Conservation (phyloP, 2,113 vertebrate species). For the Ancistrus triradiatus region DNA sequence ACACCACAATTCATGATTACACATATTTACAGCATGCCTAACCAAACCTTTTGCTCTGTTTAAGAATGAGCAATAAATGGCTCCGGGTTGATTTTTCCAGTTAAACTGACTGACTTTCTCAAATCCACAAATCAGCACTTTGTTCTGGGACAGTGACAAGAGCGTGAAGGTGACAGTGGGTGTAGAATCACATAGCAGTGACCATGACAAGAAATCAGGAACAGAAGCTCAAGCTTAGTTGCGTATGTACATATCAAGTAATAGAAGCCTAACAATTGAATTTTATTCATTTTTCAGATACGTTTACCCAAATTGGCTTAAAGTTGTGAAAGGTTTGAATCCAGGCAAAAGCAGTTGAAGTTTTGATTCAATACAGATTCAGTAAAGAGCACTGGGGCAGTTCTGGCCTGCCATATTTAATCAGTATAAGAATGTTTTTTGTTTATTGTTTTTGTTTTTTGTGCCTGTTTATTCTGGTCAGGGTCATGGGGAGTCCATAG, state of each 20-base stretch:
- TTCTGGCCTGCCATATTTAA: no score
- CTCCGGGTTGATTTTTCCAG: slow-evolving; percentile 8
- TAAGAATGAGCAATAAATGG: slow-evolving; percentile 13
- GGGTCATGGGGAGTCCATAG: no score
- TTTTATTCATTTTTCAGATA: no score
- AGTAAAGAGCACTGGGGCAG: no score
- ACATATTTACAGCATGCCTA: not conserved
- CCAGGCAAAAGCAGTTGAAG: no score
- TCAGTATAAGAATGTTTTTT: no score
- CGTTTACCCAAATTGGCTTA: no score
- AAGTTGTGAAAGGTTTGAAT: no score
- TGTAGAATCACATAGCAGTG: not conserved
- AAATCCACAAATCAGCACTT: slow-evolving; percentile 26
- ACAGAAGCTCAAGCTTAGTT: not conserved
- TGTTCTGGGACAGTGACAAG: slow-evolving; percentile 24
- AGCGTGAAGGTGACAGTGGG: slow-evolving; percentile 13
- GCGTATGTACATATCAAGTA: not conserved
- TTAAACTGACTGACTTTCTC: slow-evolving; percentile 27
- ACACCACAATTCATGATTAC: slow-evolving; percentile 19
- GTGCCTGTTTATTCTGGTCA: no score
- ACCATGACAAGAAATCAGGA: not conserved
- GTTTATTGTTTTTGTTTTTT: no score
- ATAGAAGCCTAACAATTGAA: no score
- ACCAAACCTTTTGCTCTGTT: slow-evolving; percentile 7
- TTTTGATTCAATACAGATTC: no score